Conservation (phyloP, 2,888 invertebrate genomes). For the Ceriagrion tenellum region DNA sequence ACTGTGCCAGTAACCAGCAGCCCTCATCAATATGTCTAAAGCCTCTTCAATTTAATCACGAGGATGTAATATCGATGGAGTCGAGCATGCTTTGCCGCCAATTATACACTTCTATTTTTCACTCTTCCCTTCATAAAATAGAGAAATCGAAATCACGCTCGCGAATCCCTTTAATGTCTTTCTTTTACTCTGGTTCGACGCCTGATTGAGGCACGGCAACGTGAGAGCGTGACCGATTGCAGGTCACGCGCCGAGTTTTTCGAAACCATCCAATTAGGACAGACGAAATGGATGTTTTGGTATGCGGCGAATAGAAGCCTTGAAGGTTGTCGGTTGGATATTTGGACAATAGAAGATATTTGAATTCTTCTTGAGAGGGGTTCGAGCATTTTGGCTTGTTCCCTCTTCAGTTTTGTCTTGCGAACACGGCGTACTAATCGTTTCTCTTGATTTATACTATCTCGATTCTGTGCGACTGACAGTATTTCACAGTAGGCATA, state of each 20-base stretch:
- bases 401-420: not conserved
- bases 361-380: not conserved
- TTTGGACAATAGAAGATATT: not conserved
- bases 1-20: not conserved
- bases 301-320: not conserved
- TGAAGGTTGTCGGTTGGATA: not conserved
- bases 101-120: not conserved
- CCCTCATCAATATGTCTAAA: not conserved
- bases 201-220: conserved; percentile 26
- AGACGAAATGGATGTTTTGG: not conserved
- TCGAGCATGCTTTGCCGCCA: not conserved
- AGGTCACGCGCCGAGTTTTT: not conserved
- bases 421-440: not conserved
- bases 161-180: not conserved
- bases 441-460: not conserved
- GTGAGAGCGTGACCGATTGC: not conserved
- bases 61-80: not conserved
- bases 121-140: not conserved
- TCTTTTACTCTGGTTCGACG: conserved; percentile 14
- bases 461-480: not conserved
- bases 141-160: not conserved
- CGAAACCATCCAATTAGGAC: not conserved
- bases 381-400: not conserved
- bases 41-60: not conserved
- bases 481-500: not conserved